Conservation (phyloP, 2,113 vertebrate species). For the Stomatorhinus ivindoensis region DNA sequence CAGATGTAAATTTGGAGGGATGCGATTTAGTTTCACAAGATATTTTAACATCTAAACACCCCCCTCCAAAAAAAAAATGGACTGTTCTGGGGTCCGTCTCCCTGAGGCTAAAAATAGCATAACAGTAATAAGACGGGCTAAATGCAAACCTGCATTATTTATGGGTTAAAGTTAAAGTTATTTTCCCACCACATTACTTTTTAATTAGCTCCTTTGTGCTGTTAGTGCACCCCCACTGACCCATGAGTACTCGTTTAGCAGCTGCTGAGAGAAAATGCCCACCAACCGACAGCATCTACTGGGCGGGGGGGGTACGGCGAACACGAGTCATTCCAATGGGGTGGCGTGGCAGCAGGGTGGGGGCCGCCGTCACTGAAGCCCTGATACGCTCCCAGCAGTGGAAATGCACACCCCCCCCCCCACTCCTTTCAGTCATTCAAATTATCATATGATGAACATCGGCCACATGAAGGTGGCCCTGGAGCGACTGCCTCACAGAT, state of each 20-base stretch:
- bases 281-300: neutral
- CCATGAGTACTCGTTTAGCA: slow-evolving; percentile 30
- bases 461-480: neutral
- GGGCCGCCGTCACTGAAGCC: neutral
- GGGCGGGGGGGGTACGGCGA: neutral
- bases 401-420: neutral
- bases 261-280: slow-evolving; percentile 25
- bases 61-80: slow-evolving; percentile 2
- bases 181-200: slow-evolving; percentile 38
- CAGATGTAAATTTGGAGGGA: neutral
- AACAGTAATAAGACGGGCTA: slow-evolving; percentile 30
- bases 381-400: neutral
- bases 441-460: neutral
- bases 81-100: slow-evolving; percentile 20
- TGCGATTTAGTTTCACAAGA: neutral
- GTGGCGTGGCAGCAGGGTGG: neutral
- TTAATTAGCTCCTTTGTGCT: slow-evolving; percentile 36
- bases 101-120: slow-evolving; percentile 25
- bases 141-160: slow-evolving; percentile 43
- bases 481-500: neutral
- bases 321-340: neutral
- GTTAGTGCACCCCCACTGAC: slow-evolving; percentile 26
- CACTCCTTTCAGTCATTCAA: neutral
- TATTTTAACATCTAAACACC: slow-evolving; percentile 21
- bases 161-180: slow-evolving; percentile 28